Evolutionary conservation across 2,888 invertebrate genomes (phyloP).

Genomic region (Lasius fuliginosus): DNA sequence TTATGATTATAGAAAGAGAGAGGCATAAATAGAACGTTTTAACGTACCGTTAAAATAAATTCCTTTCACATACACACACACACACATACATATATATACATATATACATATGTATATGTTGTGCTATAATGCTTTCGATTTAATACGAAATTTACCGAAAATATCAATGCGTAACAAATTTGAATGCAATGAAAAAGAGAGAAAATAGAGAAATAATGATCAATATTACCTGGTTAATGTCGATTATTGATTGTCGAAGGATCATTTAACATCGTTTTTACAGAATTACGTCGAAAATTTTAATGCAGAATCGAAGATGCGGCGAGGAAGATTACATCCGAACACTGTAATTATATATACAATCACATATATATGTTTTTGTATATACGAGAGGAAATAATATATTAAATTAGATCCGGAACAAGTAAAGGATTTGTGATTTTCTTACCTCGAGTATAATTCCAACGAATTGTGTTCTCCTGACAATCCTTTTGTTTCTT

Average conservation of each 20-base stretch:
- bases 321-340: not conserved
- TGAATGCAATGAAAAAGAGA: not conserved
- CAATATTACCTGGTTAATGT: conserved; percentile 14
- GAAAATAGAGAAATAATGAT: not conserved
- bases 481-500: not conserved
- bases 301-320: not conserved
- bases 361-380: conserved; percentile 55
- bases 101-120: not conserved
- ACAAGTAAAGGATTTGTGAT: not conserved
- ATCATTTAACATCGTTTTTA: conserved; percentile 27
- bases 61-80: not conserved
- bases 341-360: conserved; percentile 44
- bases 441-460: not conserved
- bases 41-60: not conserved
- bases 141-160: not conserved
- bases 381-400: conserved; percentile 63
- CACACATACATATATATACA: too few species aligned
- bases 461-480: not conserved
- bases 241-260: not conserved
- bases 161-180: not conserved
- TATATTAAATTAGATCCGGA: conserved; percentile 58
- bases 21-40: not conserved
- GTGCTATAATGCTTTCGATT: not conserved
- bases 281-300: not conserved
- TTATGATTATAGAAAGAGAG: conserved; percentile 8